Evolutionary conservation across 1,140 invertebrate genomes (phyloP).

Genomic region (Oryzaephilus surinamensis): DNA sequence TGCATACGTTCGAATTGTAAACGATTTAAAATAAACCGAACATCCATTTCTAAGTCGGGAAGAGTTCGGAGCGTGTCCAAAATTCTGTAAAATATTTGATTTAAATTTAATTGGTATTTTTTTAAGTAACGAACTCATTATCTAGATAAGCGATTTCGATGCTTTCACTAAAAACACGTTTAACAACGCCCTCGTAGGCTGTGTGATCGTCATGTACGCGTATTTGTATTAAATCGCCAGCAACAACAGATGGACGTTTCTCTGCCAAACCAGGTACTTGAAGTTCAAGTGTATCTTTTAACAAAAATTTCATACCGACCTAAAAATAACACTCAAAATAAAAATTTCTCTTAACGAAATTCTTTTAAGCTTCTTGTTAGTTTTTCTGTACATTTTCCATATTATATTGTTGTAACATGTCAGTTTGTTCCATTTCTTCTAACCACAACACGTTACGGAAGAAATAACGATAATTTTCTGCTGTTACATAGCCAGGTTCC

Average conservation of each 20-base stretch:
- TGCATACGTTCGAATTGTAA: constrained; percentile 26
- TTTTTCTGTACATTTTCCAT: constrained; percentile 31
- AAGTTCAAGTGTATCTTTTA: constrained; percentile 16
- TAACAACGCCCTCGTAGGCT: constrained; percentile 23
- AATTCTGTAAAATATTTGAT: constrained; percentile 13
- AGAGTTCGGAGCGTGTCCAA: constrained; percentile 5
- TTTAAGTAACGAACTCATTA: constrained; percentile 9
- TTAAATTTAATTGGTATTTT: background rate
- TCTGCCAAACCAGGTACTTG: constrained; percentile 30
- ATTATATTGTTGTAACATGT: constrained; percentile 25
- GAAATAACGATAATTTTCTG: constrained; percentile 21
- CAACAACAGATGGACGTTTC: constrained; percentile 29
- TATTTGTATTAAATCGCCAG: constrained; percentile 25
- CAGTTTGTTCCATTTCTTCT: constrained; percentile 18
- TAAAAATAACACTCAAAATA: constrained; percentile 6
- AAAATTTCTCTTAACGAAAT: background rate
- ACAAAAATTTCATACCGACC: constrained; percentile 11
- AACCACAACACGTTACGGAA: constrained; percentile 29
- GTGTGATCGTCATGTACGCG: constrained; percentile 23
- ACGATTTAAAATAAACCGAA: constrained; percentile 19
- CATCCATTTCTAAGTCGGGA: constrained; percentile 19
- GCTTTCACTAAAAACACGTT: constrained; percentile 17
- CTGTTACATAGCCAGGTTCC: constrained; percentile 8
- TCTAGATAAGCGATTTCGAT: constrained; percentile 20
- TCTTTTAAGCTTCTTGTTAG: too few relatives aligned